Conservation (phyloP, 2,113 vertebrate species). For the Thomomys bottae region DNA sequence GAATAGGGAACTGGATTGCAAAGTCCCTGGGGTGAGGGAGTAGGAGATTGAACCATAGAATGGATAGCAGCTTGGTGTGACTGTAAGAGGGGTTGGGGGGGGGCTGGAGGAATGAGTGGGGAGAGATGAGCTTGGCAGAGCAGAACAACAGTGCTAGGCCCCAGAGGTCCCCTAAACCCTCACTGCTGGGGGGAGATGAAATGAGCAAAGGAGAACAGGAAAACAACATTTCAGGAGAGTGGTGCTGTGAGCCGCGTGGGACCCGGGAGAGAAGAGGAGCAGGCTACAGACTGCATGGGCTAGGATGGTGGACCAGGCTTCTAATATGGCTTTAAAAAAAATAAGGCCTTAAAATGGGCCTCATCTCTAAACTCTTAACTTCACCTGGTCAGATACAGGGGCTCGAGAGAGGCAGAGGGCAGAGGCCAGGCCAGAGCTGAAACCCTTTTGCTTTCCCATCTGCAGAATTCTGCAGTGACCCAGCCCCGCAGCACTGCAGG, state of each 20-base stretch:
- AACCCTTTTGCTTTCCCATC: no score
- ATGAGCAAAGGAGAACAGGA: no score
- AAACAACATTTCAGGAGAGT: background rate
- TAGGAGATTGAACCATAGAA: background rate
- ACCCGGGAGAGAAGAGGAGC: background rate
- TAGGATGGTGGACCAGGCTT: no score
- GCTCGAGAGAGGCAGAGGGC: background rate
- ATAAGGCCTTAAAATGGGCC: background rate
- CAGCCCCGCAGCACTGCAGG: no score
- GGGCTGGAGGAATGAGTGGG: background rate
- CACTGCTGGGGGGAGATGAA: no score
- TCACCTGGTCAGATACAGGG: background rate
- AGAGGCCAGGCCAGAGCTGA: no score
- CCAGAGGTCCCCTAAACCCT: no score
- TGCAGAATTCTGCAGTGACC: no score
- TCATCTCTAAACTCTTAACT: background rate
- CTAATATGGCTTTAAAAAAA: background rate
- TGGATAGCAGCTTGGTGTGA: background rate
- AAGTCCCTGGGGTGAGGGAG: background rate
- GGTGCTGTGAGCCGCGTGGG: rapidly evolving
- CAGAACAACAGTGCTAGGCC: no score
- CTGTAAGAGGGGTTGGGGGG: background rate
- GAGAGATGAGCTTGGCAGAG: background rate
- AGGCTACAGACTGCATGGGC: no score
- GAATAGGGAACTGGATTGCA: background rate